Percentiles rank a stretch among this genome's conserved stretches.
Evolutionary conservation across 2,888 invertebrate genomes (phyloP).

Genomic region (Zelleria hepariella): DNA sequence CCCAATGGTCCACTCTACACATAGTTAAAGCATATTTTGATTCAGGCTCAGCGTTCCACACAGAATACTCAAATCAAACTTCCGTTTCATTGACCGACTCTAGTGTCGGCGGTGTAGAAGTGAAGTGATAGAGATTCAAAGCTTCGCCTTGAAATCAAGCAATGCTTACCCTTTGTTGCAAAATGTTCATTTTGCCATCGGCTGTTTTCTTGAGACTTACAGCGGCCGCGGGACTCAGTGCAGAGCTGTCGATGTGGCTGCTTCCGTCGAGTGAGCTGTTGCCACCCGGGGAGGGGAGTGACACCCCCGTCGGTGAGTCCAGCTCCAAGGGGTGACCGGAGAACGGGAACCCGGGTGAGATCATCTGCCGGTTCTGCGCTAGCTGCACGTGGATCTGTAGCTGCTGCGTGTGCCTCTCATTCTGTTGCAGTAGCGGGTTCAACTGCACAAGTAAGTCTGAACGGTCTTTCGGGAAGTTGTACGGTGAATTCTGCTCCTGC

Average conservation of each 20-base stretch:
- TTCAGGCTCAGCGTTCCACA: slow-evolving; percentile 65
- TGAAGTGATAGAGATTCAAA: slow-evolving; percentile 42
- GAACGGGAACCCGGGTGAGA: slow-evolving; percentile 75
- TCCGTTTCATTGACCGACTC: slow-evolving; percentile 32
- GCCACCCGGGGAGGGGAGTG: slow-evolving; percentile 85
- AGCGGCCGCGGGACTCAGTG: slow-evolving; percentile 77
- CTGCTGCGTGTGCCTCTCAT: slow-evolving; percentile 75
- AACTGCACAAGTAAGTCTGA: slow-evolving; percentile 73
- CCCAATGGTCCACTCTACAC: slow-evolving; percentile 21
- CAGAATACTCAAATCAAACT: slow-evolving; percentile 24
- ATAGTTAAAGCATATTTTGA: slow-evolving; percentile 69
- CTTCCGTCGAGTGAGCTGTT: slow-evolving; percentile 79
- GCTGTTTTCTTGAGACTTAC: slow-evolving; percentile 77
- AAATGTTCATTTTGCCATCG: slow-evolving; percentile 76
- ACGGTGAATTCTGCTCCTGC: slow-evolving; percentile 69
- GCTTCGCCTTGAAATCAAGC: slow-evolving; percentile 73
- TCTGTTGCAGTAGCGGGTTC: slow-evolving; percentile 66
- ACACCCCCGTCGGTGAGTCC: slow-evolving; percentile 80
- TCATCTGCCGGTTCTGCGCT: slow-evolving; percentile 73
- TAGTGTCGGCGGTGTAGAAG: slow-evolving; percentile 52
- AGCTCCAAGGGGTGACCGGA: slow-evolving; percentile 78
- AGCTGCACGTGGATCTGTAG: slow-evolving; percentile 80
- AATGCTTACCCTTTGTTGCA: slow-evolving; percentile 91
- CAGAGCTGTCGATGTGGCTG: slow-evolving; percentile 70
- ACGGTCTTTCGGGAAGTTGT: slow-evolving; percentile 75